A percentile compares a stretch with the other conserved stretches of the same genome.
Evolutionary conservation across 2,888 invertebrate genomes (phyloP).

Genomic region (Scaptomyza caliginosa): DNA sequence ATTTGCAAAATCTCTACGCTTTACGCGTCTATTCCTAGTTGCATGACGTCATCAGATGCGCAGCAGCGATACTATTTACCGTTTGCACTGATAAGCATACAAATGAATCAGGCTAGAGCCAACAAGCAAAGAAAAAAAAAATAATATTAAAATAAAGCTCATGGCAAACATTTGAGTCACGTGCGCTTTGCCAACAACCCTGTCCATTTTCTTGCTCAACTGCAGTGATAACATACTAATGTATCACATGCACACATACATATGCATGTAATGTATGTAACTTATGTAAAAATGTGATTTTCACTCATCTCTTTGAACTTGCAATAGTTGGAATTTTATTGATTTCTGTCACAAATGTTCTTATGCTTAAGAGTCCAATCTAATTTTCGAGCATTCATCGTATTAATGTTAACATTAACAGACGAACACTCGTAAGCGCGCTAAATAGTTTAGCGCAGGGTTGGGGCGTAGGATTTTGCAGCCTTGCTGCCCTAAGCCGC

Average conservation of each 20-base stretch:
- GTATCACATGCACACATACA: not conserved
- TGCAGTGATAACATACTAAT: conserved; percentile 5
- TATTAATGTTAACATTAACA: conserved; percentile 11
- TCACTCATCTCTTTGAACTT: not conserved
- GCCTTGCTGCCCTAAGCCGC: conserved; percentile 58
- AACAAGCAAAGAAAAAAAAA: no score
- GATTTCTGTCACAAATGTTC: not conserved
- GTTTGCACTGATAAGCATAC: conserved; percentile 30
- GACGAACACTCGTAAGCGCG: conserved; percentile 12
- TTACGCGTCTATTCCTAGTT: conserved; percentile 20
- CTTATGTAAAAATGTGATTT: not conserved
- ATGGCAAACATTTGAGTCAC: conserved; percentile 17
- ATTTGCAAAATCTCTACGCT: conserved; percentile 7
- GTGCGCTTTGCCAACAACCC: not conserved
- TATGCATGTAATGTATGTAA: not conserved
- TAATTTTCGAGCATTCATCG: not conserved
- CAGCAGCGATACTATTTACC: conserved; percentile 1
- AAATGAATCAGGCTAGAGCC: conserved; percentile 33
- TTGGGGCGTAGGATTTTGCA: not conserved
- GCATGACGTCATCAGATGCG: conserved; percentile 36
- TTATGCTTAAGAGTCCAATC: not conserved
- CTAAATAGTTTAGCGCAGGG: conserved; percentile 18
- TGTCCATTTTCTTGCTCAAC: not conserved
- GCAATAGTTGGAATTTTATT: not conserved
- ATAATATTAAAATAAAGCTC: not conserved